Evolutionary conservation across 2,888 invertebrate species (phyloP).

Genomic region (Stratiomys singularior): DNA sequence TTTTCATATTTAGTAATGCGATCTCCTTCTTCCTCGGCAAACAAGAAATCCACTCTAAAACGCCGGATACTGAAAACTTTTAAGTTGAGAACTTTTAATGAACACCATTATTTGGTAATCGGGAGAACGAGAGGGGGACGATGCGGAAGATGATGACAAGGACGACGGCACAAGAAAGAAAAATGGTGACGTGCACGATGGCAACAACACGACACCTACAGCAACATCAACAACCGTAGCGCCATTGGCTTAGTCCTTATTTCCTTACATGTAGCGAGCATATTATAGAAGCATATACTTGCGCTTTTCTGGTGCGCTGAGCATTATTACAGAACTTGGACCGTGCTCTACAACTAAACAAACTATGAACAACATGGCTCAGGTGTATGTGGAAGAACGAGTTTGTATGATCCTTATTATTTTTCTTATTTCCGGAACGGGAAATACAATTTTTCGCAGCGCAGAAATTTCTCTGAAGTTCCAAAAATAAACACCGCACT

Average conservation of each 20-base stretch:
- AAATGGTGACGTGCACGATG: no score
- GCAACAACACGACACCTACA: no score
- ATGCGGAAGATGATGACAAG: neutral
- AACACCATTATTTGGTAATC: slow-evolving; percentile 43
- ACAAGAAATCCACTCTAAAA: slow-evolving; percentile 37
- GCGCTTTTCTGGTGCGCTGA: neutral
- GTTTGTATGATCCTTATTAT: slow-evolving; percentile 22
- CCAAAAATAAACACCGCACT: neutral
- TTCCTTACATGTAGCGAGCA: no score
- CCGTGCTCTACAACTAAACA: neutral
- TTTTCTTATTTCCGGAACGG: slow-evolving; percentile 26
- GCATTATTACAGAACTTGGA: neutral
- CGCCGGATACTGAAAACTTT: slow-evolving; percentile 40
- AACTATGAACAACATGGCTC: neutral
- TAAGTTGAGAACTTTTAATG: slow-evolving; percentile 45
- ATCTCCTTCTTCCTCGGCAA: slow-evolving; percentile 20
- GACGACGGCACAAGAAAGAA: neutral
- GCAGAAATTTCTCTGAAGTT: neutral
- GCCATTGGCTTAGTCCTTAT: no score
- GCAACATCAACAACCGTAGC: no score
- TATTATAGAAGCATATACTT: neutral
- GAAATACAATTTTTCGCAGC: neutral
- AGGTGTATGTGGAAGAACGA: neutral
- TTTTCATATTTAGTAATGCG: slow-evolving; percentile 34
- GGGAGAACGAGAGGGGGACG: neutral